Conservation (phyloP, 2,113 vertebrate genomes). For the Coturnix japonica region DNA sequence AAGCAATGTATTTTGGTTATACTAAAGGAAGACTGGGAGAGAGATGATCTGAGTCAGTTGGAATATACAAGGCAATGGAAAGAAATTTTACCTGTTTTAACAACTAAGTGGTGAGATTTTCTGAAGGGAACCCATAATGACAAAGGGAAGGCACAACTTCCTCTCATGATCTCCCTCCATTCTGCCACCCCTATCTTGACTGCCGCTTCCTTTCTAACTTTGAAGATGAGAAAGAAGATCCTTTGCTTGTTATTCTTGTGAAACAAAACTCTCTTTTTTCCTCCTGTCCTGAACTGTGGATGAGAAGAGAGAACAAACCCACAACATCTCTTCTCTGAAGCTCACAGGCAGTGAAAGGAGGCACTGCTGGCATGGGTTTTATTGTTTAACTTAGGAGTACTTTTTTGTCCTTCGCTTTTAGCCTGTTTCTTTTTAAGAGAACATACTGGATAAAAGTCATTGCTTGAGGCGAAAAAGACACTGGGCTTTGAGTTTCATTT, state of each 20-base stretch:
- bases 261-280: conserved; percentile 17
- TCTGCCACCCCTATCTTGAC: not conserved
- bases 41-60: not conserved
- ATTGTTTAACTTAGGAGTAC: conserved; percentile 1
- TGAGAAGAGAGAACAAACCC: conserved; percentile 14
- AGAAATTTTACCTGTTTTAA: not conserved
- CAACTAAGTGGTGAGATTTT: not conserved
- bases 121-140: not conserved
- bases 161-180: rapidly evolving
- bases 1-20: not conserved
- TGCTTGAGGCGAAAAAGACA: conserved; percentile 41
- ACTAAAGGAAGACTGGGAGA: not conserved
- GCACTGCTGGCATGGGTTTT: not conserved
- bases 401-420: conserved; percentile 42
- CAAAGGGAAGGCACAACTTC: not conserved
- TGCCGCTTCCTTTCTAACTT: not conserved
- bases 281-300: not conserved
- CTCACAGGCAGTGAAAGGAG: not conserved
- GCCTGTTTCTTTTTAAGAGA: conserved; percentile 65
- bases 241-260: not conserved
- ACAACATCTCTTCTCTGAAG: not conserved
- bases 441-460: conserved; percentile 59
- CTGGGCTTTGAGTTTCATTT: conserved; percentile 50
- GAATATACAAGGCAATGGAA: not conserved
- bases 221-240: conserved; percentile 6